Evolutionary conservation across 2,888 invertebrate species (phyloP).

Genomic region (Ypsolopha sequella): DNA sequence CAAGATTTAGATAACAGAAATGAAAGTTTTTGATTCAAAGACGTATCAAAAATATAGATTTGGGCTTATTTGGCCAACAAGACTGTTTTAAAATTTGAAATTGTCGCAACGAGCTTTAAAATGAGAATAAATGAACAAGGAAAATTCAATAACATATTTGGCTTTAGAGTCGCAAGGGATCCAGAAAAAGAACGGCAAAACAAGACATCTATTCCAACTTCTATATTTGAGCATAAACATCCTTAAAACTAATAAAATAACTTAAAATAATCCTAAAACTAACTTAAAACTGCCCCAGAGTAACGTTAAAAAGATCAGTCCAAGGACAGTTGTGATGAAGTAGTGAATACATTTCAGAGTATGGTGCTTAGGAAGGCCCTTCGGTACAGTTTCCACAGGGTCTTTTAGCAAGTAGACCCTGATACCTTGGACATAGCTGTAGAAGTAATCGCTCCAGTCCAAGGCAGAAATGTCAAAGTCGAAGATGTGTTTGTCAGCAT

Average conservation of each 20-base stretch:
- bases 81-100: too few species aligned
- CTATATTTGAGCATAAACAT: too few species aligned
- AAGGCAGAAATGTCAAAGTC: slow-evolving; percentile 75
- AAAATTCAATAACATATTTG: too few species aligned
- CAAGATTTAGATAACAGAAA: too few species aligned
- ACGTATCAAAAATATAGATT: too few species aligned
- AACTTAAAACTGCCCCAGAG: neutral
- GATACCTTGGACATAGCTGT: slow-evolving; percentile 77
- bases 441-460: slow-evolving; percentile 78
- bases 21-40: too few species aligned
- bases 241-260: neutral
- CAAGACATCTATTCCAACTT: too few species aligned
- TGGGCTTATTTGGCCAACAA: too few species aligned
- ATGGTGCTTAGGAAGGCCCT: slow-evolving; percentile 57
- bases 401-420: slow-evolving; percentile 82
- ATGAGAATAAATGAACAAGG: too few species aligned
- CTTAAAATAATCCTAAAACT: neutral
- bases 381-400: slow-evolving; percentile 74
- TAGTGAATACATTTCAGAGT: slow-evolving; percentile 32
- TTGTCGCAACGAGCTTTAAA: too few species aligned
- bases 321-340: neutral
- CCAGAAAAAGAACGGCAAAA: too few species aligned
- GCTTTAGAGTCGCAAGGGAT: too few species aligned
- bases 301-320: neutral
- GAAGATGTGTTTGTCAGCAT: slow-evolving; percentile 72